Base-by-base conservation (phyloP, 1,140 invertebrate genomes). In the Oedothorax gibbosus region DNA sequence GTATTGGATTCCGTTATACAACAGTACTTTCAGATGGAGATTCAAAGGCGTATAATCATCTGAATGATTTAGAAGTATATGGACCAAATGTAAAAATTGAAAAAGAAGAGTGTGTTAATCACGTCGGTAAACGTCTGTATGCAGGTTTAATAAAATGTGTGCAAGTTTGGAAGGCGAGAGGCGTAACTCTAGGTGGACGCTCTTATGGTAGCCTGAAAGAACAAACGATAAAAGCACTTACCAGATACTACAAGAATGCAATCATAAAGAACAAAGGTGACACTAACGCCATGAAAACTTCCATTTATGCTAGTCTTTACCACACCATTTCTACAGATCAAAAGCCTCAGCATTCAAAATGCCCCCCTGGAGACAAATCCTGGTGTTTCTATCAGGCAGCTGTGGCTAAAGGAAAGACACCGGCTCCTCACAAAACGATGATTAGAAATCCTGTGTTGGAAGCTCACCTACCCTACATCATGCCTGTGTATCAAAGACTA, bases 51-150 rank as follows among this genome's bases (percentile, higher is more conserved):
- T 50, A 11, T 20, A 9, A 78, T 12, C 49, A 65, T 11, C 12
- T 49, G 4, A 64, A 12, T 51, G 49, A 51, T 10, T 5, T 14
- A 78, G 18, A 78, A 53, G 21, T 62, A 3, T 78, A 64, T 65
- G 14, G 62, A 9, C 7, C 50, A 65, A 50, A 15, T 15, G n/a
- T 62, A 11, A n/a, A 72, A 50, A 57, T 35, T 0, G 35, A 75
- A 15, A 66, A 65, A 78, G 69, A 72, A 51, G 75, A 78, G 14
- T 78, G 75, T 51, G 15, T 78, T 8, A 78, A 78, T 14, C 35
- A 65, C 12, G 15, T 65, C 6, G 51, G 57, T 15, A 78, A 78
- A 35, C 35, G 57, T 6, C 60, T 77, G 9, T 57, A 49, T 3
- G n/a, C 15, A 49, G 12, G 57, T 51, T 14, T 78, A 15, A n/a